Evolutionary conservation across 2,888 invertebrate species (phyloP), one percentile per base, ranked within the genome.

Genomic region (Deilephila porcellus): DNA sequence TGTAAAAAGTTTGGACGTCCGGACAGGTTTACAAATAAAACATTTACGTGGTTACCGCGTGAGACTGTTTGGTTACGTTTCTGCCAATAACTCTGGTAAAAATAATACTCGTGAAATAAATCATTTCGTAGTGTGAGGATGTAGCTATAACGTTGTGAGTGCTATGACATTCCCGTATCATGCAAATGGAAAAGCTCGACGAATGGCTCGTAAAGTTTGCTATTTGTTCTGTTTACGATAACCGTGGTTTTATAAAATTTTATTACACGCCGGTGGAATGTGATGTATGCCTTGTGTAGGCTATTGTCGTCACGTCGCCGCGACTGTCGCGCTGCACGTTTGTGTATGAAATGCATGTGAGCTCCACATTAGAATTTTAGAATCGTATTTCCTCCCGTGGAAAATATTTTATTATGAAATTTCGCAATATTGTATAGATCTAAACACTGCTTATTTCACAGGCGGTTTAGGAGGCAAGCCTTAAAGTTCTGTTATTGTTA

Each of bases 211-310:
- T 94, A 93, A 94, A 93, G 78, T 87, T 87, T 81, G 90, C 90
- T 91, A 92, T 93, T 92, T 91, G 91, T 93, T 93, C 90, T 90
- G 91, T 93, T 92, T 92, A 93, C 93, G 92, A 93, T 93, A 92
- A 91, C 89, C 88, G 88, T 85, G 88, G 89, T 91, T 93, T 93
- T 92, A 90, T 90, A 91, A 87, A 90, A 89, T 88, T 92, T 93
- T 92, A 93, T 90, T 85, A 88, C 85, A 78, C 83, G 85, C 81
- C 82, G 79, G 79, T 83, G 87, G 86, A 86, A 90, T 89, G 85
- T 86, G 79, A 83, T 79, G 83, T 81, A 83, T 83, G 85, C 32
- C 56, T 71, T 29, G 59, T 34, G 34, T 70, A 20, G 70, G 19
- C 53, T 56, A 32, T 32, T 70, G 52, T 70, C 34, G 59, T 71